Evolutionary conservation across 2,113 vertebrate species (phyloP), one percentile per base, ranked within the genome.

Genomic region (Mesoclemmys tuberculata): DNA sequence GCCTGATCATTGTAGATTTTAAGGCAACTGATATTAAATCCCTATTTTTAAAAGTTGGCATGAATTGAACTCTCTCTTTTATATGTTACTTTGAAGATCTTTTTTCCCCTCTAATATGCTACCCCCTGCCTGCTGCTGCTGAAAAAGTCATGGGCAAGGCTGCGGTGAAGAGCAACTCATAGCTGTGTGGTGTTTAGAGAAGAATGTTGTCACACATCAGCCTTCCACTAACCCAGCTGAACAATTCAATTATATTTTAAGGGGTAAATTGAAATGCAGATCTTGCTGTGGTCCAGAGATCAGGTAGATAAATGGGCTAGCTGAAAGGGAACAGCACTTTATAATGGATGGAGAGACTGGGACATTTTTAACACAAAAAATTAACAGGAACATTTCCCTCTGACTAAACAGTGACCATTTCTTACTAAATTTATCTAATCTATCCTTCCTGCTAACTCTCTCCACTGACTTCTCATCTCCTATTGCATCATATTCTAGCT

Each of bases 11-110:
- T 91, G 88, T 80, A 79, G 82, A 13, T 58, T 95, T 78, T 82
- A 80, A 77, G 94, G 94, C 80, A 96, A 96, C 98, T 98, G 95
- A 98, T 98, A 98, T 95, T 90, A 93, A 89, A 94, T 89, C 81
- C 95, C 83, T 52, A 88, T 93, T 86, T 92, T 82, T 89, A 93
- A 97, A 96, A 41, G 74, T 93, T 97, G 68, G 92, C 91, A 88
- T 80, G 87, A 96, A 83, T 14, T 82, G 85, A 97, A 96, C 94
- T 97, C 84, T 68, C 85, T 77, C 16, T 96, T 88, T 93, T 81
- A 35, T 91, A 75, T 87, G 56, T 75, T 85, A 93, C 96, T 97
- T 96, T 97, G 97, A 97, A 96, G 87, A 61, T 86, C 87, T 94
- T 97, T 95, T 87, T 93, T 95, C 93, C 48, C 29, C 1, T 22